Evolutionary conservation across 2,113 vertebrate genomes (phyloP), one percentile per base, ranked within the genome.

Genomic region (Gila orcuttii): DNA sequence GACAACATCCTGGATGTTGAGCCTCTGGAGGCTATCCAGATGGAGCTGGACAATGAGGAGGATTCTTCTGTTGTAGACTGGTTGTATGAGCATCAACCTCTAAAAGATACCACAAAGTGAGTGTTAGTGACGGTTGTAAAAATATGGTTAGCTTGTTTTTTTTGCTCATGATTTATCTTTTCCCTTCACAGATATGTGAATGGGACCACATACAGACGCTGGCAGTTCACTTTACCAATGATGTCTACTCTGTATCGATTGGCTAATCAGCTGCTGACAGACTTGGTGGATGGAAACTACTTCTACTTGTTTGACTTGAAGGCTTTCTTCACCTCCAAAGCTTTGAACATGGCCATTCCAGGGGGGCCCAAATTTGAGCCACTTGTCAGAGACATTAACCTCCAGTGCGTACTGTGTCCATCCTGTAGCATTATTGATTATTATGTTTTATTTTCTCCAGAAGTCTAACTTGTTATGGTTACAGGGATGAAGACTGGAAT

Each of bases 401-500:
- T 99, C 33, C 98, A 99, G 98, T 99, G 96, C 95, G 97, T 85
- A 13, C 23, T 2, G 0, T 47, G 1, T 31, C 2, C 36, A 12
- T 12, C 31, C 39, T 68, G 19, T 28, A 23, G 3, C 19, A 9
- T 13, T 11, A 5, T 60, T 42, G 13, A 9, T 8, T 1, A 21
- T 31, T 9, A 5, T 2, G 3, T 59, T 79, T 42, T n/a, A 4
- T 52, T 19, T 69, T n/a, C 2, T 69, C 6, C 3, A 5, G 28
- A 52, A 13, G 45, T 52, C 19, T 85, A 55, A 77, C 15, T 6
- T 52, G 19, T 33, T 39, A 4, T 59, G 2, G 73, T 45, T 45
- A 66, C 79, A 99, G 98, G 93, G 98, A 99, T 93, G 98, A 99
- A 94, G 98, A 99, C 92, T 99, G 98, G 98, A 99, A 99, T 45